Evolutionary conservation across 2,888 invertebrate genomes (phyloP).

Genomic region (Kuschelorhynchus macadamiae): DNA sequence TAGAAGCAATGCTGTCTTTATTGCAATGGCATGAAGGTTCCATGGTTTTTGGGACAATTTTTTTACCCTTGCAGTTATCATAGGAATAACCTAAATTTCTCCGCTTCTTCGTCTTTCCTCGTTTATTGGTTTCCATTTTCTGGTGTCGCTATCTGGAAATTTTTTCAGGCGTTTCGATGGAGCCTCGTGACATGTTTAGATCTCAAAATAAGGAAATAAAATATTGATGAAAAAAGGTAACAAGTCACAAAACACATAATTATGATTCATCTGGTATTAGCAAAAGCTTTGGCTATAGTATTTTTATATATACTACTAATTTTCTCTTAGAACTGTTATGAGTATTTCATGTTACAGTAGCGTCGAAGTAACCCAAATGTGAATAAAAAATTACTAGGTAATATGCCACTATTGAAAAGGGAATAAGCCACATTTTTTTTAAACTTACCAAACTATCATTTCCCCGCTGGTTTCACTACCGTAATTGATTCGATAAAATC

Average conservation of each 20-base stretch:
- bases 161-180: constrained; percentile 6
- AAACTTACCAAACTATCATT: too few relatives aligned
- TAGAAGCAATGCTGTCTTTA: constrained; percentile 4
- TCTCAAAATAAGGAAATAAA: background rate
- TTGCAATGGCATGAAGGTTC: background rate
- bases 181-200: background rate
- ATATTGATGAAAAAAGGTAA: background rate
- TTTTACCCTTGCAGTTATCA: constrained; percentile 6
- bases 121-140: constrained; percentile 3
- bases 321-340: too few relatives aligned
- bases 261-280: too few relatives aligned
- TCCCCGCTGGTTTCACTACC: too few relatives aligned
- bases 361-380: too few relatives aligned
- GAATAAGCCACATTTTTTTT: too few relatives aligned
- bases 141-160: background rate
- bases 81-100: constrained; percentile 10
- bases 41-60: background rate
- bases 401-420: too few relatives aligned
- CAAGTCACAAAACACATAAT: background rate
- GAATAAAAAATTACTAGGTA: too few relatives aligned
- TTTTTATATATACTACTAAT: too few relatives aligned
- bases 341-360: too few relatives aligned
- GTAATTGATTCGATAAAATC: too few relatives aligned
- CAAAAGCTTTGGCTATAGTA: too few relatives aligned
- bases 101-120: background rate